These are phyloP conservation scores for Chirona hameri DNA, from an alignment of 2,888 invertebrate genomes.

Conservation along the genomic window DNA sequence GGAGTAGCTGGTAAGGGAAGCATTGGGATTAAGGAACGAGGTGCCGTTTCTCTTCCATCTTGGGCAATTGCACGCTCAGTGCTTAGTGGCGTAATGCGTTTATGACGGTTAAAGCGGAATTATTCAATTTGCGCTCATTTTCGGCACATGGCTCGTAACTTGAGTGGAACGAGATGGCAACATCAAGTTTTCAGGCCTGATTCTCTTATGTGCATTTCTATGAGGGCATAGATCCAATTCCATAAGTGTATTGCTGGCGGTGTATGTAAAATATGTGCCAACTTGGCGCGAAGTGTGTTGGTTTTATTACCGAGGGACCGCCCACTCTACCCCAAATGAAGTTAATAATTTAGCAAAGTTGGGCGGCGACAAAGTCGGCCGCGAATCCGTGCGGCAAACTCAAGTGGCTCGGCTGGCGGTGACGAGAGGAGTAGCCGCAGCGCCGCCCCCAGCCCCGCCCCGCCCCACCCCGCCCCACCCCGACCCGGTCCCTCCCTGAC, in stretches of 20 bases:
- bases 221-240: constrained; percentile 1
- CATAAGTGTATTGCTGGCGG: constrained; percentile 8
- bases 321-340: constrained; percentile 27
- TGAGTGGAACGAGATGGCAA: background rate
- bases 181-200: constrained; percentile 13
- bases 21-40: too few species aligned
- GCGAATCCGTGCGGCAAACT: background rate
- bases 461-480: too few species aligned
- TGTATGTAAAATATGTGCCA: constrained; percentile 27
- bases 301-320: background rate
- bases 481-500: background rate
- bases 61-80: background rate
- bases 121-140: background rate
- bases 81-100: background rate
- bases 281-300: constrained; percentile 25
- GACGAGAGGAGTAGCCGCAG: background rate
- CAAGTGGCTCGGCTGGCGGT: too few species aligned
- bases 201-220: background rate
- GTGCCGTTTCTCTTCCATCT: too few species aligned
- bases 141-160: background rate
- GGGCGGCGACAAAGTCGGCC: background rate
- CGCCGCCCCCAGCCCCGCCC: background rate
- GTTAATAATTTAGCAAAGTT: constrained; percentile 27
- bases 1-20: too few species aligned
- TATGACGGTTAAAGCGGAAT: background rate